Evolutionary conservation across 2,888 invertebrate genomes (phyloP), one percentile per base, ranked within the genome.

Genomic region (Torymus auratus): DNA sequence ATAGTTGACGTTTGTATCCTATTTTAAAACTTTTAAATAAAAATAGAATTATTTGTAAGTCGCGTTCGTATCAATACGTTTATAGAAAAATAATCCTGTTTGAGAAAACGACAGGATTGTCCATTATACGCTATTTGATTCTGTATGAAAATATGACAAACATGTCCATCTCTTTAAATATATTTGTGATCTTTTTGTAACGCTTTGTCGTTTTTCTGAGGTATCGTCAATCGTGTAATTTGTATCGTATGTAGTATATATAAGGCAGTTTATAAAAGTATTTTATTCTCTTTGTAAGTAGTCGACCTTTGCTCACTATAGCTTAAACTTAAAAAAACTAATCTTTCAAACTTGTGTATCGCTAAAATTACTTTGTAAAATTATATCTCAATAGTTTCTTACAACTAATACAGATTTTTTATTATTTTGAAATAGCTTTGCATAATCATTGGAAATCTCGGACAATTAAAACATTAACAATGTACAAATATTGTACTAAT

Each of bases 201-300:
- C 12, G 14, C 15, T 62, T 11, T 67, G 20, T 23, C 20, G 58
- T 65, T 58, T 74, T 65, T 28, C n/a, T 13, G 28, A 28, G 13
- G 50, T 64, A 15, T 56, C 14, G 50, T 60, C 3, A 20, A 68
- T 23, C 23, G n/a, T 56, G n/a, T 15, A 53, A 58, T 52, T 71
- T 41, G 20, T 28, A 11, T 73, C 28, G 17, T 60, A n/a, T 52
- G 15, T 28, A n/a, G 17, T 53, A 28, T 53, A 68, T 53, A 28
- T 53, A 68, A 67, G 58, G 53, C 53, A 69, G 53, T 23, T 76
- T 76, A 76, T 62, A 69, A 68, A 76, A 76, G 69, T 76, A 76
- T 61, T 61, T 14, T 15, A 53, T 55, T 53, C 23, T 60, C 23
- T 60, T 7, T 62, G 1, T 55, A 69, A 62, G 58, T 53, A 61